A percentile compares a stretch with the other conserved stretches of the same genome.
phyloP scores from a whole-genome alignment of 2,113 vertebrate species.

The Agelaius tricolor region DNA sequence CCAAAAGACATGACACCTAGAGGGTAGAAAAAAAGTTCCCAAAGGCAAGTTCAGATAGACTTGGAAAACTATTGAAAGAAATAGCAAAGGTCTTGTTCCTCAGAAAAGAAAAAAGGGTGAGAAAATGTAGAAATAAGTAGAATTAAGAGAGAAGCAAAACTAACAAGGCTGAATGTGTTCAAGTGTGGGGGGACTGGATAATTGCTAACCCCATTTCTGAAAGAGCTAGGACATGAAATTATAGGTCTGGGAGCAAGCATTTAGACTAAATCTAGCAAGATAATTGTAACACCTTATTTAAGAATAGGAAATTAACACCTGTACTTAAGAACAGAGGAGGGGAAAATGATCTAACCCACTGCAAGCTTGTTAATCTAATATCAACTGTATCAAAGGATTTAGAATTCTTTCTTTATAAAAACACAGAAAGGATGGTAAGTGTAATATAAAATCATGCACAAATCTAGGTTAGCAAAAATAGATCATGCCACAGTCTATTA shows the following conservation, averaged over 20 bases:
- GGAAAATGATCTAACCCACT: neutral
- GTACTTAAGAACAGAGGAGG: neutral
- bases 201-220: neutral
- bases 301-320: neutral
- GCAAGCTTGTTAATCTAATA: neutral
- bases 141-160: neutral
- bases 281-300: neutral
- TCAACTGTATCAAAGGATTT: neutral
- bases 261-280: neutral
- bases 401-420: neutral
- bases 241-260: neutral
- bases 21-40: neutral
- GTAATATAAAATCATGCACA: neutral
- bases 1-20: neutral
- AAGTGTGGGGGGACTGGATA: neutral
- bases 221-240: neutral
- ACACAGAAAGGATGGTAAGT: neutral
- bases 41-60: neutral
- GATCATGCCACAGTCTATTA: neutral
- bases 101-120: neutral
- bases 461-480: neutral
- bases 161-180: neutral
- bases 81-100: neutral
- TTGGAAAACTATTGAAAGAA: neutral
- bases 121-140: neutral